Conservation (phyloP, 2,113 vertebrate genomes). For the Myrmophylax atrothorax region DNA sequence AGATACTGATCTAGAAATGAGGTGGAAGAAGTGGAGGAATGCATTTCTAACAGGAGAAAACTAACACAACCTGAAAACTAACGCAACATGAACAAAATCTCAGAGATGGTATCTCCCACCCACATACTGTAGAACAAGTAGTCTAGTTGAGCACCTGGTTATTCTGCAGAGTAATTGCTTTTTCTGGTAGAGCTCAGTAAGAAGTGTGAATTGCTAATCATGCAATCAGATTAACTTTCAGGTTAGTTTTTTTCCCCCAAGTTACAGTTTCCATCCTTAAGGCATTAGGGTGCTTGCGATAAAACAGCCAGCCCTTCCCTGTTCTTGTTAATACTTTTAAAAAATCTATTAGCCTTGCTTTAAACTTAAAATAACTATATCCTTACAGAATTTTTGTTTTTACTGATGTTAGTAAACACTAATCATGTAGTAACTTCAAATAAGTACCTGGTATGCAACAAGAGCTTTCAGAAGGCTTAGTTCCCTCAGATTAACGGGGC, state of each 20-base stretch:
- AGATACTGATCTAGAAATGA: conserved; percentile 24
- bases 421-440: background rate
- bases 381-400: background rate
- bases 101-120: conserved; percentile 2
- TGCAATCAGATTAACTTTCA: background rate
- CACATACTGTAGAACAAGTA: background rate
- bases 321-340: background rate
- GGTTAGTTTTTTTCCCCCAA: accelerated
- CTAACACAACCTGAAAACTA: background rate
- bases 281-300: background rate
- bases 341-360: background rate
- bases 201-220: background rate
- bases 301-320: background rate
- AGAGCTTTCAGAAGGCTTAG: background rate
- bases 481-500: background rate
- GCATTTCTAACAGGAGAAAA: background rate
- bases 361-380: background rate
- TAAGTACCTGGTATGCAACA: background rate
- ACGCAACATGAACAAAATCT: background rate
- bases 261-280: background rate
- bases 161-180: conserved; percentile 20
- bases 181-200: background rate
- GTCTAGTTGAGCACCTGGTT: background rate
- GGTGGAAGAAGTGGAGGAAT: conserved; percentile 16
- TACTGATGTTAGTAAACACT: background rate